Base-by-base conservation (phyloP, 2,888 invertebrate species). In the Congeria kusceri region DNA sequence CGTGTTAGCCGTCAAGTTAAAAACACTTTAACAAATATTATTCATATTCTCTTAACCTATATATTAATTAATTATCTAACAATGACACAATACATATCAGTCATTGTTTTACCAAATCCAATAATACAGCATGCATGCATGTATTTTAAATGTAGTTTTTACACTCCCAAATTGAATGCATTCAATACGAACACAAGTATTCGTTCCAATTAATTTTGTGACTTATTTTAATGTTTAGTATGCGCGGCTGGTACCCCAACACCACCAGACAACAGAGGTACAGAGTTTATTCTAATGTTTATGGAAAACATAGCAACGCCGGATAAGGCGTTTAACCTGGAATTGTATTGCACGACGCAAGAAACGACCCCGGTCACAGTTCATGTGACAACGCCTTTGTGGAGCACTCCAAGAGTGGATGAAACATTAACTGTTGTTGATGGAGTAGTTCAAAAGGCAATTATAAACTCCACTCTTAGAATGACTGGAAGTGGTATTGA, bases 181-280 rank as follows among this genome's bases (percentile, higher is more conserved):
- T n/a, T n/a, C n/a, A n/a, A n/a, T n/a, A n/a, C n/a, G n/a, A n/a
- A n/a, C n/a, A n/a, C n/a, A n/a, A n/a, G n/a, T n/a, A n/a, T n/a
- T n/a, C n/a, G n/a, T n/a, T n/a, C 13, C 11, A 39, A 39, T 39
- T 39, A 39, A 13, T 39, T 39, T 13, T 15, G 39, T 13, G 9
- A 39, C 28, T 4, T 59, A 4, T n/a, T 59, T 59, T 59, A 15
- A 23, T 23, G 23, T 49, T 53, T 56, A 46, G 27, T 61, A 59
- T 57, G 61, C 15, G 7, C 27, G 11, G 28, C 69, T 4, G 59
- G 32, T 7, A 18, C 61, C 9, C 28, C 57, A 1, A 64, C 75
- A 20, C 83, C 83, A 27, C 87, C 87, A 20, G 85, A 87, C 75
- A 86, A 87, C 72, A 78, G 75, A 68, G 87, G 87, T 5, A 63